A percentile compares a stretch with the other conserved stretches of the same genome.
Conservation (phyloP, 1,140 invertebrate species). For the Scaptomyza graminum region DNA sequence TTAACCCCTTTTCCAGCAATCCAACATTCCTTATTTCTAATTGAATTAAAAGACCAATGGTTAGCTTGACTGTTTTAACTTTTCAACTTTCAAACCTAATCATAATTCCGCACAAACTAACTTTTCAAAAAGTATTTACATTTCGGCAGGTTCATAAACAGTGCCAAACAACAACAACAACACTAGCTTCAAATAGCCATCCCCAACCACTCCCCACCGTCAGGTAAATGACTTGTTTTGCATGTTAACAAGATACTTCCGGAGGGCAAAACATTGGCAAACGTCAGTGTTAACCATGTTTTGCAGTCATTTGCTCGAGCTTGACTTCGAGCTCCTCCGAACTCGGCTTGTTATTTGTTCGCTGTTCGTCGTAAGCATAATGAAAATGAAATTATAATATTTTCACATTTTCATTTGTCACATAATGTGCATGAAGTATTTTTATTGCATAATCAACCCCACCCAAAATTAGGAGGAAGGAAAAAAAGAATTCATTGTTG, state of each 20-base stretch:
- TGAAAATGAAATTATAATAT: slow-evolving; percentile 47
- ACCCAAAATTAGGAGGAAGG: slow-evolving; percentile 7
- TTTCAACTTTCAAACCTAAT: slow-evolving; percentile 18
- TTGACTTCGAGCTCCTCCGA: slow-evolving; percentile 1
- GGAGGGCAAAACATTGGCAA: slow-evolving; percentile 55
- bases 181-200: too few species aligned
- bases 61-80: slow-evolving; percentile 1
- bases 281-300: slow-evolving; percentile 36
- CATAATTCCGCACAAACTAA: slow-evolving; percentile 2
- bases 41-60: slow-evolving; percentile 48
- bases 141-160: slow-evolving; percentile 49
- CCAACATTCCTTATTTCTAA: slow-evolving; percentile 31
- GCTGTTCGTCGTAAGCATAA: not conserved
- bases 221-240: slow-evolving; percentile 73
- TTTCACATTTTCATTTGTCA: slow-evolving; percentile 77
- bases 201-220: not conserved
- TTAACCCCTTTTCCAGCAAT: slow-evolving; percentile 2
- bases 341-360: not conserved
- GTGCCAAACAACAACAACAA: not conserved
- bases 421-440: slow-evolving; percentile 56
- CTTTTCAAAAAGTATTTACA: slow-evolving; percentile 25
- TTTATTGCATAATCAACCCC: slow-evolving; percentile 78
- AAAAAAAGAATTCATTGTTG: not conserved
- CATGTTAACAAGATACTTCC: slow-evolving; percentile 82
- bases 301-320: slow-evolving; percentile 28